A percentile compares a stretch with the other conserved stretches of the same genome.
phyloP scores from a whole-genome alignment of 2,113 vertebrate species.

The Psilopsiagon aurifrons region DNA sequence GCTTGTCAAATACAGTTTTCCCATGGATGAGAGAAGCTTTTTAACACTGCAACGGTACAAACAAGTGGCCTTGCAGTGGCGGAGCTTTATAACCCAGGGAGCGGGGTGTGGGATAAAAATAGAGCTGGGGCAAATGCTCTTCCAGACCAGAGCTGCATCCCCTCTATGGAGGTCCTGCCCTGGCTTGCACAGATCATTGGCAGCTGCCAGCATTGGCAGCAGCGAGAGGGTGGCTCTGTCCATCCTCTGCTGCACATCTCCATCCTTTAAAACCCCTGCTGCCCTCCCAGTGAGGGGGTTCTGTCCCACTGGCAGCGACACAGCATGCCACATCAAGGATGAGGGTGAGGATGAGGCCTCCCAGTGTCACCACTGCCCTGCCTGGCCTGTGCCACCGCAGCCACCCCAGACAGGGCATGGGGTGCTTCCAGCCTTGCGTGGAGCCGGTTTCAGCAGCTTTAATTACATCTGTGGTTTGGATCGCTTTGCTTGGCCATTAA shows the following conservation, averaged over 20 bases:
- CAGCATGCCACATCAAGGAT: rapidly evolving
- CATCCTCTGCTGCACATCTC: neutral
- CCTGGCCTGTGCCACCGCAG: rapidly evolving
- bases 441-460: constrained; percentile 26
- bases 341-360: neutral
- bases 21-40: neutral
- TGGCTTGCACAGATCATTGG: rapidly evolving
- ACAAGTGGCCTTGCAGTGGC: neutral
- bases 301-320: rapidly evolving
- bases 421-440: neutral
- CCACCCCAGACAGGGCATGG: rapidly evolving
- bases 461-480: constrained; percentile 57
- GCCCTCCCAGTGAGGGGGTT: rapidly evolving
- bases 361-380: neutral
- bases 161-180: neutral
- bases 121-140: rapidly evolving
- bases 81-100: neutral
- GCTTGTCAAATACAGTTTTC: neutral
- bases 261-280: neutral
- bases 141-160: neutral
- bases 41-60: neutral
- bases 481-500: constrained; percentile 44
- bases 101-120: neutral
- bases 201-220: neutral
- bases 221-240: neutral